Base-by-base conservation (phyloP, 1,140 invertebrate species). In the Pectinophora gossypiella region DNA sequence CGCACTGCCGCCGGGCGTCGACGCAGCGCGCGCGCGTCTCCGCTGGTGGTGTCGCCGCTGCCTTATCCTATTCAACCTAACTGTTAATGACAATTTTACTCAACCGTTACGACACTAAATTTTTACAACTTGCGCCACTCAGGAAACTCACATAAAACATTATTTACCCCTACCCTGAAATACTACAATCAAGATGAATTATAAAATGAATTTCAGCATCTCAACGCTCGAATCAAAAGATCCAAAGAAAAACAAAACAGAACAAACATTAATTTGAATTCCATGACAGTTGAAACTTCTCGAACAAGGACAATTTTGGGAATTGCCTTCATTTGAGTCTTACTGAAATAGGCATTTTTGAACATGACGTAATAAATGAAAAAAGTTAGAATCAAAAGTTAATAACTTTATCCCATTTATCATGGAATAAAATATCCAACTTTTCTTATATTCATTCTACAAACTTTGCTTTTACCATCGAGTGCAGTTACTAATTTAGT, bases 381-480 rank as follows among this genome's bases (percentile, higher is more conserved):
- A 85, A 85, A 86, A 86, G 83, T 85, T 86, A 64, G 66, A 80
- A 85, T 85, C 76, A 74, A 81, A 84, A 85, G 77, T 85, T 85
- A 83, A 75, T 81, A 85, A 85, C 76, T 85, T 85, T 71, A 78
- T 81, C 72, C 69, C 74, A 85, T 85, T 86, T 72, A 81, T 83
- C 74, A 80, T 51, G 64, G 65, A 72, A 69, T 76, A 76, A 80
- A 79, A 77, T 77, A 71, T 72, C 32, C 60, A 69, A 68, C 62
- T 69, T 72, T 68, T 64, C 56, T 69, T 74, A 61, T 63, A 56
- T 59, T 72, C 51, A 61, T 64, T 68, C 46, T 50, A 15, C 36
- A 7, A 40, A 40, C 36, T 40, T 40, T 40, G 36, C 16, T 40
- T 40, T 40, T 40, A 18, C 36, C 27, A 32, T 32, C 27, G 27